phyloP scores from a whole-genome alignment of 1,140 invertebrate species.

The Drosophila neocordata region DNA sequence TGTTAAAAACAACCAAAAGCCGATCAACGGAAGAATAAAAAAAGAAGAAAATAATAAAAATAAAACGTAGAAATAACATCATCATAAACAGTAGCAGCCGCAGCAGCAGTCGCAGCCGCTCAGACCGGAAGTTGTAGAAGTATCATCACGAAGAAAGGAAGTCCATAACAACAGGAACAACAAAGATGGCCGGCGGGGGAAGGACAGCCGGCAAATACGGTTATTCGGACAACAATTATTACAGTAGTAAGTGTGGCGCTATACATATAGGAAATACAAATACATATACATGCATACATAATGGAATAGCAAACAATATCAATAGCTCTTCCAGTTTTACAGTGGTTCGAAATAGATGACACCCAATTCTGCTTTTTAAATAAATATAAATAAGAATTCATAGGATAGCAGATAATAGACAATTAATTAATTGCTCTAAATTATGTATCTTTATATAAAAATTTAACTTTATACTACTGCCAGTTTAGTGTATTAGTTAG shows the following conservation, averaged over 20 bases:
- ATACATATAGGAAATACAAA: constrained; percentile 6
- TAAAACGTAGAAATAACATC: constrained; percentile 21
- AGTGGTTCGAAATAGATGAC: not conserved
- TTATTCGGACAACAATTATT: constrained; percentile 80
- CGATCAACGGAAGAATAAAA: constrained; percentile 53
- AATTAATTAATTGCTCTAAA: too few relatives aligned
- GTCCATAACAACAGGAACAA: constrained; percentile 49
- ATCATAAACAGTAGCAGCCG: constrained; percentile 19
- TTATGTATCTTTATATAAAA: too few relatives aligned
- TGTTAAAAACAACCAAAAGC: constrained; percentile 26
- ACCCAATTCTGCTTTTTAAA: not conserved
- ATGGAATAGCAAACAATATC: constrained; percentile 1
- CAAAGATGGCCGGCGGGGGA: constrained; percentile 77
- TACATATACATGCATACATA: not conserved
- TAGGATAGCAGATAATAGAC: not conserved
- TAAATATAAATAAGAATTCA: not conserved
- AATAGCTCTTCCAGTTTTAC: not conserved
- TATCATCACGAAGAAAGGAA: constrained; percentile 41
- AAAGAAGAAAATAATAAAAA: constrained; percentile 24
- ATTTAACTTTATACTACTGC: too few relatives aligned
- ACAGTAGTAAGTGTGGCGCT: constrained; percentile 67
- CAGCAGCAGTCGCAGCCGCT: constrained; percentile 22
- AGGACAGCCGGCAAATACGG: constrained; percentile 81
- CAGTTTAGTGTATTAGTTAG: too few relatives aligned
- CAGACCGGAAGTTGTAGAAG: constrained; percentile 41